A percentile compares a stretch with the other conserved stretches of the same genome.
Conservation (phyloP, 2,888 invertebrate genomes). For the Platycheirus rosarum region DNA sequence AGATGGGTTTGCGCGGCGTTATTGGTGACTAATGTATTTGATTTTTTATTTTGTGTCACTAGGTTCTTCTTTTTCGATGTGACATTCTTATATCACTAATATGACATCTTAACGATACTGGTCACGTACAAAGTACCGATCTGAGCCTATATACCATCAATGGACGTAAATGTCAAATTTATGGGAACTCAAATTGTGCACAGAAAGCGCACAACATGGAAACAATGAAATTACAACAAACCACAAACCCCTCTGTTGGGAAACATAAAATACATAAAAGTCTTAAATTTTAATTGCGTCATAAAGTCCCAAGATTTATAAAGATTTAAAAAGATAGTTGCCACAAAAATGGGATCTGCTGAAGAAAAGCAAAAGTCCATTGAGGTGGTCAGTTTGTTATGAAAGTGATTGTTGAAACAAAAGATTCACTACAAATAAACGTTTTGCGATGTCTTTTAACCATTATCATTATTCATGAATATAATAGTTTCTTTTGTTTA, state of each 20-base stretch:
- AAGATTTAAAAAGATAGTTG: conserved; percentile 17
- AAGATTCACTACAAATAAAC: too few relatives aligned
- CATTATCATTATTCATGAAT: conserved; percentile 22
- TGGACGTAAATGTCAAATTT: conserved; percentile 12
- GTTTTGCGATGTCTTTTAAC: background rate
- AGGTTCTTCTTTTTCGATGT: conserved; percentile 40
- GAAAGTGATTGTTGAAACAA: conserved; percentile 20
- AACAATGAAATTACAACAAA: conserved; percentile 44
- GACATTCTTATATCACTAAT: conserved; percentile 63
- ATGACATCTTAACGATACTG: conserved; percentile 1
- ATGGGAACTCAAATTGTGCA: conserved; percentile 27
- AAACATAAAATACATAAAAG: conserved; percentile 22
- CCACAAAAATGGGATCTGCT: background rate
- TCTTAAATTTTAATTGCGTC: conserved; percentile 52
- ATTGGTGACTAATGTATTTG: conserved; percentile 47
- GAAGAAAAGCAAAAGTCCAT: conserved; percentile 8
- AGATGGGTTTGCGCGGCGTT: conserved; percentile 20
- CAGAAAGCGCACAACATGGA: conserved; percentile 23
- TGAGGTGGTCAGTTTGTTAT: background rate
- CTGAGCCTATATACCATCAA: background rate
- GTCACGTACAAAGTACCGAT: conserved; percentile 34
- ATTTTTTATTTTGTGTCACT: conserved; percentile 23
- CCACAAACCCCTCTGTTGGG: conserved; percentile 24
- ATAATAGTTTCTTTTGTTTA: background rate
- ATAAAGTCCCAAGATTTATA: conserved; percentile 52